Evolutionary conservation across 2,797 vertebrate genomes (phyloP), one percentile per base, ranked within the genome.

Genomic region (Pelodytes ibericus): DNA sequence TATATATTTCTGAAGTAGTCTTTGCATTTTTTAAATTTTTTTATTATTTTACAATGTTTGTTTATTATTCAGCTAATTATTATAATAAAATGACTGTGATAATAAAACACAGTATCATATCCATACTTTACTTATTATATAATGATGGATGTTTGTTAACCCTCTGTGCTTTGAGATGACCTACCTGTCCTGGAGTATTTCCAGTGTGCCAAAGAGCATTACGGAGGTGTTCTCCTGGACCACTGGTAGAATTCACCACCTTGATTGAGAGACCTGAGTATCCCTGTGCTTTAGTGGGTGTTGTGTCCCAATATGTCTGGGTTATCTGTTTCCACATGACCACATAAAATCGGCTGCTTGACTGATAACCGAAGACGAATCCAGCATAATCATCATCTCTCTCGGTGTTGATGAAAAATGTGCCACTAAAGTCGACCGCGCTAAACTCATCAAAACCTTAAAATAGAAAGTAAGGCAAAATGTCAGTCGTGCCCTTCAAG

Each of bases 301-400:
- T 93, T 62, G 90, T 84, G 51, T 96, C 96, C 98, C 98, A 99
- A 82, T 99, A 99, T 2, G 98, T 95, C 86, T 99, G 98, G 2
- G 98, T 99, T 84, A 99, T 93, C 88, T 99, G 98, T 83, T 99
- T 99, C 98, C 98, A 99, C 97, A 99, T 99, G 66, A 99, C 97
- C 1, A 98, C 96, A 39, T 99, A 99, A 90, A 99, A 99, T 80
- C 96, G 95, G 60, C 96, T 95, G 82, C 98, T 99, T 69, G 98
- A 99, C 81, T 99, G 98, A 86, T 99, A 99, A 65, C 96, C 96
- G 77, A 99, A 99, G 39, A 99, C 97, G 65, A 99, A 99, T 15
- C 98, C 98, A 3, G 96, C 97, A 1, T 99, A 99, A 86, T 99
- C 98, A 2, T 99, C 97, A 51, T 99, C 97, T 79, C 97, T 93